Evolutionary conservation across 2,888 invertebrate species (phyloP), one percentile per base, ranked within the genome.

Genomic region (Drosophila pseudotakahashii): DNA sequence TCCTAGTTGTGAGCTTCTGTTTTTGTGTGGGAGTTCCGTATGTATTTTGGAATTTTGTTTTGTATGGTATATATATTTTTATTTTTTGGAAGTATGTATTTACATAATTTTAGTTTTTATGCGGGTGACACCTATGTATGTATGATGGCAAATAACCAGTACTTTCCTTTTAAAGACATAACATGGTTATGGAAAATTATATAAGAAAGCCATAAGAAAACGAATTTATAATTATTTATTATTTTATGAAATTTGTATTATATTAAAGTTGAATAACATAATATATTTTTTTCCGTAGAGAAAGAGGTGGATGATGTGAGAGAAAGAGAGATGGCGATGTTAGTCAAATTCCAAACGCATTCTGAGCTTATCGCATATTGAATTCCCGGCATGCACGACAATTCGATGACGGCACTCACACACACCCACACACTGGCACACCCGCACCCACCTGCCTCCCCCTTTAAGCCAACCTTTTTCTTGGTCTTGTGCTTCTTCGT

Each of bases 301-400:
- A 36, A 16, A 36, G 36, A 13, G 9, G 16, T 14, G 30, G 14
- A 47, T 13, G 10, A 14, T 10, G 14, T 14, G 10, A 1, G 11
- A 23, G 13, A 30, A 36, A 11, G 11, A 34, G 14, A 52, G 67
- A 66, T 16, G 11, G 26, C 54, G 37, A 51, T 37, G 32, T 30
- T 39, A 54, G 62, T 47, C 54, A 53, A 79, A 85, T 88, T 85
- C 88, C 86, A 82, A 82, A 77, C 87, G 81, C 87, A 82, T 85
- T 82, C 73, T 81, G 68, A 54, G 62, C 74, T 70, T 64, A 57
- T 69, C 63, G 72, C 54, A 82, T 86, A 66, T 80, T 71, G 50
- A 79, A 88, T 82, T 88, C 88, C 61, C 55, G 74, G 71, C 89
- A 83, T 83, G 83, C 75, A 76, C 86, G 69, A 73, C 54, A 44